Percentiles rank a stretch among this genome's conserved stretches.
phyloP scores from a whole-genome alignment of 2,888 invertebrate genomes.

The Andrena camellia region DNA sequence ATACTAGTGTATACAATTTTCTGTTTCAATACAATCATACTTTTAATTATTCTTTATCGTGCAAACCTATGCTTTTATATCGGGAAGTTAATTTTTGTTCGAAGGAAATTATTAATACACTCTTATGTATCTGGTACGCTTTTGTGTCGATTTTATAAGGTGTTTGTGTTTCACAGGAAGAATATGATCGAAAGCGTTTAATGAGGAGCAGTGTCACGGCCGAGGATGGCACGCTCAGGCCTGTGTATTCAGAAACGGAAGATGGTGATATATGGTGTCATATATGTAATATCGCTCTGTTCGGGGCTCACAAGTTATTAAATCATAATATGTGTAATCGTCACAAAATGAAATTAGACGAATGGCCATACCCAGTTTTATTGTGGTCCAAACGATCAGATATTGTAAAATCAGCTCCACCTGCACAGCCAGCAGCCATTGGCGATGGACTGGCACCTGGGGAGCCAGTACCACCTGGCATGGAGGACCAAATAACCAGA shows the following conservation, averaged over 20 bases:
- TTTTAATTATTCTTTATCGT: background rate
- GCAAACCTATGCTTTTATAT: background rate
- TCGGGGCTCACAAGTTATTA: slow-evolving; percentile 83
- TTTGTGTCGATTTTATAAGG: slow-evolving; percentile 39
- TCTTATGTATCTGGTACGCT: slow-evolving; percentile 10
- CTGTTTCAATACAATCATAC: background rate
- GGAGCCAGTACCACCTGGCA: slow-evolving; percentile 90
- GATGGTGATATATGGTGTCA: slow-evolving; percentile 85
- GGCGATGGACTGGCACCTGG: slow-evolving; percentile 86
- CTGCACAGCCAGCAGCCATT: slow-evolving; percentile 68
- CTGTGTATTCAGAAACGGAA: slow-evolving; percentile 83
- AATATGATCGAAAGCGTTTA: slow-evolving; percentile 83
- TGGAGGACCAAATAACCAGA: slow-evolving; percentile 88
- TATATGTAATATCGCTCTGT: slow-evolving; percentile 83
- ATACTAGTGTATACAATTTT: background rate
- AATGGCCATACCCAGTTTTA: slow-evolving; percentile 83
- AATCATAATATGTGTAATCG: slow-evolving; percentile 84
- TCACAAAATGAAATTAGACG: slow-evolving; percentile 84
- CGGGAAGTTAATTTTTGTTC: background rate
- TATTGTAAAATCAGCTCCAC: slow-evolving; percentile 71
- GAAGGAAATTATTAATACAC: background rate
- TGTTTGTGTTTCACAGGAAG: slow-evolving; percentile 80
- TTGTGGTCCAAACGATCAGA: slow-evolving; percentile 83
- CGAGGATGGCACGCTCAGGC: slow-evolving; percentile 83
- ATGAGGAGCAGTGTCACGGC: slow-evolving; percentile 84